These are phyloP conservation scores for Limnephilus marmoratus DNA, from an alignment of 2,888 invertebrate genomes.

Conservation along the genomic window DNA sequence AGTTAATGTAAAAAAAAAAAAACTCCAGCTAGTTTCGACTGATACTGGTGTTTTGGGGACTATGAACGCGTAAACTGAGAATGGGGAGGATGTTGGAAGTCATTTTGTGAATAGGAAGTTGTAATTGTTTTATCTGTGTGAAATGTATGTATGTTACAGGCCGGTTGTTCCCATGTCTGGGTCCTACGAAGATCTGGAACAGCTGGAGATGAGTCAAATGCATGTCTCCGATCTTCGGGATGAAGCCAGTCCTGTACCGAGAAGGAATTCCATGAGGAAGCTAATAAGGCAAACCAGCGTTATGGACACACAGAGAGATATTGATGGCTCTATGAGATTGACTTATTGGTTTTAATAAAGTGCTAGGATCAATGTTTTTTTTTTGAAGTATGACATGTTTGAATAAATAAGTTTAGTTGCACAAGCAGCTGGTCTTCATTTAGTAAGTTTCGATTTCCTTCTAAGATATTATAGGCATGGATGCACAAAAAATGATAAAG, in stretches of 20 bases:
- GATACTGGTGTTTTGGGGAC: background rate
- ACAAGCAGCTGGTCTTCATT: slow-evolving; percentile 9
- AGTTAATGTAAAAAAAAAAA: too few relatives aligned
- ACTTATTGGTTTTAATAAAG: slow-evolving; percentile 88
- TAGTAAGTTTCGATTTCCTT: background rate
- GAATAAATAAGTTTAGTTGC: slow-evolving; percentile 29
- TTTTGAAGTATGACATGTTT: background rate
- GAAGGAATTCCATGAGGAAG: slow-evolving; percentile 81
- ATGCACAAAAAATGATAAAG: background rate
- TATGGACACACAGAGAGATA: slow-evolving; percentile 88
- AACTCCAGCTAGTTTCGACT: background rate
- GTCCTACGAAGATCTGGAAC: slow-evolving; percentile 87
- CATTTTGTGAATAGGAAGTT: background rate
- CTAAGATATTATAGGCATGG: background rate
- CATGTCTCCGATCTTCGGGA: slow-evolving; percentile 70
- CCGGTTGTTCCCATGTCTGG: slow-evolving; percentile 75
- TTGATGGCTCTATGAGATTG: slow-evolving; percentile 89
- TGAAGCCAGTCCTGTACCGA: slow-evolving; percentile 68
- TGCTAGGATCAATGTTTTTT: background rate
- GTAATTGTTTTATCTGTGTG: background rate
- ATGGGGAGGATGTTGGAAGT: background rate
- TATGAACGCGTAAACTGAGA: background rate
- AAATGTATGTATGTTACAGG: slow-evolving; percentile 70
- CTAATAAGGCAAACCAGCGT: slow-evolving; percentile 87
- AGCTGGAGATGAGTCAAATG: slow-evolving; percentile 75